Evolutionary conservation across 1,140 invertebrate genomes (phyloP), one percentile per base, ranked within the genome.

Genomic region (Hycleus cichorii): DNA sequence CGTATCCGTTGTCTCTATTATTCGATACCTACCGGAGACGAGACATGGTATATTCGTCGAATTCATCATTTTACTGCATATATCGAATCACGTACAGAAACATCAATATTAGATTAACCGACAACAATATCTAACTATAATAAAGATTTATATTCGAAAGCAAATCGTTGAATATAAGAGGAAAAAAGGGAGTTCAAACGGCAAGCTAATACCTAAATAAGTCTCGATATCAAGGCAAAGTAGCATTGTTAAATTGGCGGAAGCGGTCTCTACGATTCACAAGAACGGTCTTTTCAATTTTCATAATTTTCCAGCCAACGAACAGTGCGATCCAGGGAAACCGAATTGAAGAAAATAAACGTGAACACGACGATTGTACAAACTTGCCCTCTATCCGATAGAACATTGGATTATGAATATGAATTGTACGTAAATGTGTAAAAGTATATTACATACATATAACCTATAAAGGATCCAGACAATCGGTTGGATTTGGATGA

Each of bases 211-310:
- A 60, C 60, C 58, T 59, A 63, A 65, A 57, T 65, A 65, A 63
- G 64, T 59, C 46, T 49, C 49, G 51, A 51, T 52, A 64, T 39
- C 51, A 55, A 59, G 47, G 54, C 59, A 56, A 61, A 66, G 64
- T 66, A 64, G 61, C 64, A 57, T 45, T 64, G 64, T 66, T 66
- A 66, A 66, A 66, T 66, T 66, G 64, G 62, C 62, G 62, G 62
- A 66, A 66, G 44, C 57, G 40, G 40, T 11, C 40, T 39, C 39
- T 6, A 11, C 9, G 39, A 49, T 49, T 7, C 32, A 52, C 32
- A 46, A 47, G 56, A 55, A 11, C 50, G 46, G 42, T 49, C 58
- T 56, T 61, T 64, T 66, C 54, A 63, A 66, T 66, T 66, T 66
- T 66, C 64, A 66, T 66, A 66, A 66, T 66, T 66, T 66, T 66